Evolutionary conservation across 1,140 invertebrate species (phyloP).

Genomic region (Brachionus sp.): DNA sequence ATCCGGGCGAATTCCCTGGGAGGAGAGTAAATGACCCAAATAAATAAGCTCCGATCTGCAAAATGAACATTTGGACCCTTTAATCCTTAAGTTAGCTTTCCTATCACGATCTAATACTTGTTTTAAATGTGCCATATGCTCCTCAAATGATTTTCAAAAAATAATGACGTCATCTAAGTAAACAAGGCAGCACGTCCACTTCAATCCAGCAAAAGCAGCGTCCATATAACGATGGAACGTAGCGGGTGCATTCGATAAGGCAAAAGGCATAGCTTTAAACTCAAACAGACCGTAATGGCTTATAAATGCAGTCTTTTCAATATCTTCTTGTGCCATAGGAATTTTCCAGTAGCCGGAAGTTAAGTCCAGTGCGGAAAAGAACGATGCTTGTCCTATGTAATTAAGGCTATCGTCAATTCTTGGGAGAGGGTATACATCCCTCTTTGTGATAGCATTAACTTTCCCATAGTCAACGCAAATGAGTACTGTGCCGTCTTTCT

Average conservation of each 20-base stretch:
- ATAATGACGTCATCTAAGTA: slow-evolving; percentile 12
- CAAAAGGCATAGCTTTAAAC: slow-evolving; percentile 57
- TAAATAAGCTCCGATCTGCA: slow-evolving; percentile 53
- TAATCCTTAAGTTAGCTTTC: neutral
- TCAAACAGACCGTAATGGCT: slow-evolving; percentile 47
- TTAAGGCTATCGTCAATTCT: slow-evolving; percentile 48
- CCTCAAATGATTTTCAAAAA: neutral
- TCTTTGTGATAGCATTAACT: slow-evolving; percentile 47
- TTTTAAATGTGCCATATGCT: neutral
- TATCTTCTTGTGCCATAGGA: neutral
- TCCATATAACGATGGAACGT: slow-evolving; percentile 55
- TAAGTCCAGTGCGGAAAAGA: neutral
- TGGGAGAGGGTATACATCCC: slow-evolving; percentile 43
- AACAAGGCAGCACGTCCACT: neutral
- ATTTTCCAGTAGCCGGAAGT: neutral
- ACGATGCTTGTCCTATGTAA: neutral
- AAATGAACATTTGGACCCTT: slow-evolving; percentile 49
- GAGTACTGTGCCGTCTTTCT: slow-evolving; percentile 29
- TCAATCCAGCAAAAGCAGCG: slow-evolving; percentile 23
- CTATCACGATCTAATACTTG: neutral
- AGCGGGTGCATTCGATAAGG: slow-evolving; percentile 54
- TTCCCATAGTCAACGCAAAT: slow-evolving; percentile 23
- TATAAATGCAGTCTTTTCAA: neutral
- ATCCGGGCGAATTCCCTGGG: slow-evolving; percentile 43
- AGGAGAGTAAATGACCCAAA: slow-evolving; percentile 52